Percentiles rank a stretch among this genome's conserved stretches.
These are phyloP conservation scores for Dryococelus australis DNA, from an alignment of 2,888 invertebrate genomes.

Conservation along the genomic window DNA sequence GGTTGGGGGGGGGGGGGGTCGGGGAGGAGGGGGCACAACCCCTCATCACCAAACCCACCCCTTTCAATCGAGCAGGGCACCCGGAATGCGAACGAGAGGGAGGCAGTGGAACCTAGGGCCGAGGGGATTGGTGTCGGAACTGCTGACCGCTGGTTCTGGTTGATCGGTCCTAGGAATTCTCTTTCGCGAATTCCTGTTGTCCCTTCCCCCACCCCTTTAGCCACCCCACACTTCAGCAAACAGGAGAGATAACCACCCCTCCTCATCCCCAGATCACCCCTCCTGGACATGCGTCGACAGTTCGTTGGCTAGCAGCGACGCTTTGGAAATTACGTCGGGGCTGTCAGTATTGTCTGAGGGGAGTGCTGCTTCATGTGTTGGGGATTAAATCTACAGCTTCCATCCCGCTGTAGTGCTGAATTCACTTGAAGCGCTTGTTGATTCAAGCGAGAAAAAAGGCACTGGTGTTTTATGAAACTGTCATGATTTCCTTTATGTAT, in stretches of 20 bases:
- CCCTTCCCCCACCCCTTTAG: not conserved
- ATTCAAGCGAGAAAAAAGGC: no score
- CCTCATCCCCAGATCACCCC: not conserved
- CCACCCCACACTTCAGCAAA: not conserved
- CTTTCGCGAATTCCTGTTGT: no score
- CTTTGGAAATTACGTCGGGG: no score
- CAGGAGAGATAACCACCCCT: not conserved
- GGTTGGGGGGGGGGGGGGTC: not conserved
- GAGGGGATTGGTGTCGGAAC: not conserved
- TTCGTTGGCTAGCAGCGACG: not conserved
- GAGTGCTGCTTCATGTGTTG: no score
- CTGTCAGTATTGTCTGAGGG: no score
- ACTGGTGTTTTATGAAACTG: no score
- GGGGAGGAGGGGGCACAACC: not conserved
- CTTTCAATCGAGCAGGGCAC: not conserved
- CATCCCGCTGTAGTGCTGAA: no score
- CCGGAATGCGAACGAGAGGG: not conserved
- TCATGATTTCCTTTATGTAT: no score
- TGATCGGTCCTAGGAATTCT: not conserved
- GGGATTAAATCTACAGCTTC: no score
- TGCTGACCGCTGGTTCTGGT: slow-evolving; percentile 7
- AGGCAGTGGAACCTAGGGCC: not conserved
- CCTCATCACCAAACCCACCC: not conserved
- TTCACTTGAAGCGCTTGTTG: no score
- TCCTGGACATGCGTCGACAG: not conserved